Evolutionary conservation across 2,113 vertebrate genomes (phyloP).

Genomic region (Steatornis caripensis): DNA sequence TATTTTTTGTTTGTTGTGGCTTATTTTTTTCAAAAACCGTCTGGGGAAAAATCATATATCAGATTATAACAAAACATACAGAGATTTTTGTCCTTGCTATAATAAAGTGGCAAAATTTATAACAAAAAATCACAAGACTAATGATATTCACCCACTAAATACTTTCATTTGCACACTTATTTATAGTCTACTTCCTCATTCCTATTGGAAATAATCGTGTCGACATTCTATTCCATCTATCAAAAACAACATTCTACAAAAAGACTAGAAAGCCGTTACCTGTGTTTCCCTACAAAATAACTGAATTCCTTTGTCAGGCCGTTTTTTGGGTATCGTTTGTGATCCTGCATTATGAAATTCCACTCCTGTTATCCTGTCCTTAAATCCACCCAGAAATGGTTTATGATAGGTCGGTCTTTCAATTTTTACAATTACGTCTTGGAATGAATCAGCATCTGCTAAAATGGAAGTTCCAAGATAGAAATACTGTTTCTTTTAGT

Average conservation of each 20-base stretch:
- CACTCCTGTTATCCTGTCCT: conserved; percentile 76
- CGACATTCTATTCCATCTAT: not conserved
- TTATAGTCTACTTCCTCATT: not conserved
- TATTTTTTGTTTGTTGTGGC: conserved; percentile 77
- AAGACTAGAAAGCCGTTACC: conserved; percentile 67
- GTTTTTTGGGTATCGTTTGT: conserved; percentile 81
- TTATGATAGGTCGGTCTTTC: conserved; percentile 78
- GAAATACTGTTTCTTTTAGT: not conserved
- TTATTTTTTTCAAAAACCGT: conserved; percentile 74
- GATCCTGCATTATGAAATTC: conserved; percentile 88
- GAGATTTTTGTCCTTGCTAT: not conserved
- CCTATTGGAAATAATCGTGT: not conserved
- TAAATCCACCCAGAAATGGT: conserved; percentile 90
- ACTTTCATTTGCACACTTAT: not conserved
- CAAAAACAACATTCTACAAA: not conserved
- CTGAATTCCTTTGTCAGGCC: conserved; percentile 52
- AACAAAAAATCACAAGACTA: not conserved
- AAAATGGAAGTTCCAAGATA: conserved; percentile 5
- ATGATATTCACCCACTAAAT: not conserved
- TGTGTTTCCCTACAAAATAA: conserved; percentile 82
- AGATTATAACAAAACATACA: not conserved
- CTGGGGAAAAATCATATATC: conserved; percentile 63
- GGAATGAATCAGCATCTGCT: conserved; percentile 66
- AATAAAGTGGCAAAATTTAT: not conserved
- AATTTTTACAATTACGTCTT: conserved; percentile 81